Base-by-base conservation (phyloP, 2,888 invertebrate species). In the Agrilus biguttatus region DNA sequence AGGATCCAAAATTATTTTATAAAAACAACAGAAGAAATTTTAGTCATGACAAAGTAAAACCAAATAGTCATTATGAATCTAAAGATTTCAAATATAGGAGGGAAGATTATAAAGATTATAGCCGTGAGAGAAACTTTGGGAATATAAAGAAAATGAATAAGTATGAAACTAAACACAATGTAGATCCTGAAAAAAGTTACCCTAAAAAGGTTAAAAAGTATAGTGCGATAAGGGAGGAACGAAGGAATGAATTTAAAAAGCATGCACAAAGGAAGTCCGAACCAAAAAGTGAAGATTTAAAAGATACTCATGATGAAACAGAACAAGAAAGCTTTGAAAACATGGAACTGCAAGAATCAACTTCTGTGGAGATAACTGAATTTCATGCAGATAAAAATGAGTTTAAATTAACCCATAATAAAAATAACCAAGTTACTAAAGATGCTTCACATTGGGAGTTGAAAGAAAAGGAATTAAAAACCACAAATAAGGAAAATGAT, bases 401-500 rank as follows among this genome's bases (percentile, higher is more conserved):
- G 8, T n/a, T 28, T 33, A 14, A 33, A 14, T 8, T 33, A 21
- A 43, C 34, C 14, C 14, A 28, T 5, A 14, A 33, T 14, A 33
- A 37, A 12, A 14, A 42, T n/a, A 21, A 38, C 5, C 37, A 43
- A 33, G 17, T 12, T 14, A 36, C 34, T 13, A 13, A 33, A 3
- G 43, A 46, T 33, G 39, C 39, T 8, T 39, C 28, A n/a, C 8
- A n/a, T 12, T 13, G 13, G 33, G n/a, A 14, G 8, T 42, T 35
- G 43, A 45, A 36, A 14, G 48, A 49, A 33, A 48, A 46, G 14
- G 47, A 45, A 34, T 41, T 42, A 17, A 46, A 46, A 45, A 37
- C 39, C 41, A 46, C 59, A 37, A 63, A 64, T 41, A 62, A 63
- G 41, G 69, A 68, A 45, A 66, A 68, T 45, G 72, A 72, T 57